A percentile compares a stretch with the other conserved stretches of the same genome.
phyloP scores from a whole-genome alignment of 2,888 invertebrate species.

The Barypeithes pellucidus region DNA sequence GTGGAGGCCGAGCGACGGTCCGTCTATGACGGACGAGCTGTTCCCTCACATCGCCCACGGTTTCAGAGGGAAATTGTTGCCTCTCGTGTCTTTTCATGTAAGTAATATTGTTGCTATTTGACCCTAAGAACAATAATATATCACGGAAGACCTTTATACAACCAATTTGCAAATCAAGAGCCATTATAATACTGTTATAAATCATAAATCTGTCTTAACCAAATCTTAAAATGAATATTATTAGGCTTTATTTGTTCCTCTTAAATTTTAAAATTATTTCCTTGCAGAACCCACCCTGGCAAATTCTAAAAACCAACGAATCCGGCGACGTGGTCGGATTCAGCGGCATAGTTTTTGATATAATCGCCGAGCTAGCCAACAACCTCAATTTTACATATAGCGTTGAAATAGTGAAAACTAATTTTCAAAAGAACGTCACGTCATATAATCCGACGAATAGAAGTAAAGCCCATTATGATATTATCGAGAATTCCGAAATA shows the following conservation, averaged over 20 bases:
- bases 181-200: too few species aligned
- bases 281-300: constrained; percentile 91
- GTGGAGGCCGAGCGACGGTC: constrained; percentile 84
- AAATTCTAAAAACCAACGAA: constrained; percentile 78
- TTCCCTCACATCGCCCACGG: constrained; percentile 88
- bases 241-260: not conserved
- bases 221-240: too few species aligned
- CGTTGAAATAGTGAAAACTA: constrained; percentile 62
- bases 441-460: constrained; percentile 19
- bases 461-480: constrained; percentile 22
- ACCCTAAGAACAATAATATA: too few species aligned
- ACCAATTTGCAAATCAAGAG: too few species aligned
- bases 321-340: constrained; percentile 75
- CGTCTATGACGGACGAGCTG: constrained; percentile 78
- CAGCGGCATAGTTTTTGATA: constrained; percentile 85
- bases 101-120: too few species aligned
- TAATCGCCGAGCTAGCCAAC: constrained; percentile 82
- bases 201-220: too few species aligned
- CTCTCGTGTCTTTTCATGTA: constrained; percentile 86
- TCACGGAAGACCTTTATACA: too few species aligned
- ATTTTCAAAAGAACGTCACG: constrained; percentile 11
- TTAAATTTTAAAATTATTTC: not conserved
- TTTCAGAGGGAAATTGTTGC: constrained; percentile 82
- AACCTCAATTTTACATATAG: constrained; percentile 87
- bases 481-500: constrained; percentile 33